Conservation (phyloP, 2,797 vertebrate genomes). For the Bovichtus variegatus region DNA sequence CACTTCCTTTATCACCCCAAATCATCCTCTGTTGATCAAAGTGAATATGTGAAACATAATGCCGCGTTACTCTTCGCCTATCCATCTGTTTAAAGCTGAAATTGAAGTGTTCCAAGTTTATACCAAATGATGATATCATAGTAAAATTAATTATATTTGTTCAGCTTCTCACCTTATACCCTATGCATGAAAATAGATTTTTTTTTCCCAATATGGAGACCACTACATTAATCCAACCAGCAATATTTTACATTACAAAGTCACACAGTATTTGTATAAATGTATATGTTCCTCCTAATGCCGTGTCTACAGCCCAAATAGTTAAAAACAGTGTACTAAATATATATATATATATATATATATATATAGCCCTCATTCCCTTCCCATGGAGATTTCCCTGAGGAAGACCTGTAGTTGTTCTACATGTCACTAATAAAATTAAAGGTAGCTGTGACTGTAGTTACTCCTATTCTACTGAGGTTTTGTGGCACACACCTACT, state of each 20-base stretch:
- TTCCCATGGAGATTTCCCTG: background rate
- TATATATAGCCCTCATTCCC: background rate
- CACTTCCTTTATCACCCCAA: slow-evolving; percentile 28
- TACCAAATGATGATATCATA: background rate
- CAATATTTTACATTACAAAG: too few relatives aligned
- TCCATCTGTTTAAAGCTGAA: background rate
- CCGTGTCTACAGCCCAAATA: too few relatives aligned
- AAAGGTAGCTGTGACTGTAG: background rate
- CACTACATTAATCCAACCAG: background rate
- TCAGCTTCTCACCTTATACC: background rate
- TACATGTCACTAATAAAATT: background rate
- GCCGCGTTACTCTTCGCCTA: background rate
- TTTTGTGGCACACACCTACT: background rate
- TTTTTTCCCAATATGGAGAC: background rate
- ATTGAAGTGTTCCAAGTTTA: background rate
- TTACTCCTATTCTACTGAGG: background rate
- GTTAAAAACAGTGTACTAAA: too few relatives aligned
- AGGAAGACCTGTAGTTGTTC: background rate
- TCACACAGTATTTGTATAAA: too few relatives aligned
- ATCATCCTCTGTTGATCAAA: slow-evolving; percentile 36
- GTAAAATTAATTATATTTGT: background rate
- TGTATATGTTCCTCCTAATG: too few relatives aligned
- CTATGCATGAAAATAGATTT: background rate
- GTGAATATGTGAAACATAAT: slow-evolving; percentile 45
- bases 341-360: too few relatives aligned